Conservation (phyloP, 1,140 invertebrate species). For the Tachypleus tridentatus region DNA sequence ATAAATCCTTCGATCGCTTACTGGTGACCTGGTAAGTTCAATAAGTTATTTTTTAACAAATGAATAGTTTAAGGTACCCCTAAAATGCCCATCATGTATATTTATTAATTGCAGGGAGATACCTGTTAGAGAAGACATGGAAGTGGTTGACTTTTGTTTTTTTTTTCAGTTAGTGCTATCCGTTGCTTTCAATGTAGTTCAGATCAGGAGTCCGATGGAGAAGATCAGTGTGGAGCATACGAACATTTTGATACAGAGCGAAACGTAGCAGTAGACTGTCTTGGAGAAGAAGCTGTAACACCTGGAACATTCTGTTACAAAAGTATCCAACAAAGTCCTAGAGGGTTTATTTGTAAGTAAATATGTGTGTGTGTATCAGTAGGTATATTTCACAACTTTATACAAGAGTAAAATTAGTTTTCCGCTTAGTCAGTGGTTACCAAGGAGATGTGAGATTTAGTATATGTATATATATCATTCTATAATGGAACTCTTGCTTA, state of each 20-base stretch:
- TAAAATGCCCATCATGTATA: no score
- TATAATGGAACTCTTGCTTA: no score
- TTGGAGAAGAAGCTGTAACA: constrained; percentile 72
- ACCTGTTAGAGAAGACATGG: no score
- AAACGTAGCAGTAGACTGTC: constrained; percentile 75
- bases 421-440: not conserved
- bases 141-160: no score
- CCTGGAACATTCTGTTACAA: constrained; percentile 91
- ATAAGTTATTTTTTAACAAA: no score
- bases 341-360: constrained; percentile 67
- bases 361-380: not conserved
- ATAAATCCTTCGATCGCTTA: no score
- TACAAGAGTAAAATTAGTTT: not conserved
- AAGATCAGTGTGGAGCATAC: constrained; percentile 79
- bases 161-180: constrained; percentile 37
- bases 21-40: no score
- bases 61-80: no score
- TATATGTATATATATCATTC: no score
- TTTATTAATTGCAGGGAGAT: no score
- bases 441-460: no score
- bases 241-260: constrained; percentile 59
- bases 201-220: constrained; percentile 53
- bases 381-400: not conserved
- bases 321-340: constrained; percentile 70
- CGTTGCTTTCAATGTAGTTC: constrained; percentile 81